Evolutionary conservation across 2,888 invertebrate species (phyloP).

Genomic region (Chymomyza amoena): DNA sequence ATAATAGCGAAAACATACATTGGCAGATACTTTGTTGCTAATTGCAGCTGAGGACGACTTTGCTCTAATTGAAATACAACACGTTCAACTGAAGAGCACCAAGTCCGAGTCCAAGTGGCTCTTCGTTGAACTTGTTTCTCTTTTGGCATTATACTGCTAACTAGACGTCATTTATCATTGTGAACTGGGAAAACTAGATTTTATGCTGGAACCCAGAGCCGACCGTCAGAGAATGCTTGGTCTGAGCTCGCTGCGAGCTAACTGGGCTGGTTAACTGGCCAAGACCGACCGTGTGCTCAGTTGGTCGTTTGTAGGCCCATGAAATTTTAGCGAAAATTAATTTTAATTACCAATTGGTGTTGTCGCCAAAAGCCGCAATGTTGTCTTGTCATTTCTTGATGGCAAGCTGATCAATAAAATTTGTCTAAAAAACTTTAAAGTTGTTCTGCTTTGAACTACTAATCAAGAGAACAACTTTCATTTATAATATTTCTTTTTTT

Average conservation of each 20-base stretch:
- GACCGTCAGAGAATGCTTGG: neutral
- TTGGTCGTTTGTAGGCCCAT: conserved; percentile 5
- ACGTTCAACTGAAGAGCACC: conserved; percentile 15
- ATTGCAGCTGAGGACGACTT: conserved; percentile 63
- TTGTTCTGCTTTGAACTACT: conserved; percentile 3
- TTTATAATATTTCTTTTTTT: neutral
- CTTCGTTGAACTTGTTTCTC: conserved; percentile 61
- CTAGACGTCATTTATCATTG: conserved; percentile 66
- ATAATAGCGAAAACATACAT: conserved; percentile 69
- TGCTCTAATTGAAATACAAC: conserved; percentile 70
- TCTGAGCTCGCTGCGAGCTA: conserved; percentile 41
- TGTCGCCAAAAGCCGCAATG: conserved; percentile 41
- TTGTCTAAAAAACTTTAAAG: conserved; percentile 35
- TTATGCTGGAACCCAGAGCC: conserved; percentile 9
- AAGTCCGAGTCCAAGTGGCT: conserved; percentile 14
- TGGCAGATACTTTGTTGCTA: conserved; percentile 69
- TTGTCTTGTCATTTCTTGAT: conserved; percentile 29
- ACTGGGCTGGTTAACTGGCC: conserved; percentile 10
- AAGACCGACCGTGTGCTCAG: conserved; percentile 10
- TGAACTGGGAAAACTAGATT: conserved; percentile 65
- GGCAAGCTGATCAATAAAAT: conserved; percentile 49
- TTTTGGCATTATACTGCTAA: conserved; percentile 63
- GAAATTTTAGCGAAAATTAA: conserved; percentile 46
- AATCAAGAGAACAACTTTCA: neutral
- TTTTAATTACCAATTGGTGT: conserved; percentile 61